Conservation (phyloP, 2,113 vertebrate species). For the Pongo abelii region DNA sequence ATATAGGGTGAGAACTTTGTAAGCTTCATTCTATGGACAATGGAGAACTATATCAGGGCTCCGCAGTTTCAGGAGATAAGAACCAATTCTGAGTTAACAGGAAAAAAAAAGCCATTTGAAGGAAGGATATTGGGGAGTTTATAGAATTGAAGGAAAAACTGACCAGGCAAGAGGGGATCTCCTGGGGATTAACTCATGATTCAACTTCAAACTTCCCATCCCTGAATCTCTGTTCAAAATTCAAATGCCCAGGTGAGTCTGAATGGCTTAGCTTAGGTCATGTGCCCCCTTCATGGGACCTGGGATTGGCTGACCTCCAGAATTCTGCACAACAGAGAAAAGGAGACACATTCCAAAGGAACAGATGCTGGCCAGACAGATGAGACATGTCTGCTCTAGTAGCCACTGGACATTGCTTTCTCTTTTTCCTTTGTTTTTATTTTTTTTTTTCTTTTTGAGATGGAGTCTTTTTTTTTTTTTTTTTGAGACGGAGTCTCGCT, state of each 20-base stretch:
- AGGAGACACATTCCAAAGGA: neutral
- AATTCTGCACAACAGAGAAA: neutral
- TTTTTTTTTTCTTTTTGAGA: too few species aligned
- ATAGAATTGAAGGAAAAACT: conserved; percentile 46
- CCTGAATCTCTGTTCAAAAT: neutral
- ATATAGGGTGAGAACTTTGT: neutral
- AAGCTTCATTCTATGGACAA: neutral
- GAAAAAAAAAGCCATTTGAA: neutral
- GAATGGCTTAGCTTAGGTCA: neutral
- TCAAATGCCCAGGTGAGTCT: neutral
- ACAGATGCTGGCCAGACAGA: neutral
- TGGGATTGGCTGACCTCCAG: neutral
- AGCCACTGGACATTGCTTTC: too few species aligned
- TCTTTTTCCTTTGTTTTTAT: too few species aligned
- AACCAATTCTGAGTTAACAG: conserved; percentile 9
- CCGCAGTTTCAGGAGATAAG: neutral
- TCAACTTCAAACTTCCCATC: neutral
- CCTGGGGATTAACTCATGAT: conserved; percentile 45
- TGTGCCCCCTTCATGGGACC: neutral
- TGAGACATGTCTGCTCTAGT: neutral
- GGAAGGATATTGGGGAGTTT: neutral
- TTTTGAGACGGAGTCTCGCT: too few species aligned
- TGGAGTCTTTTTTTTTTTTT: too few species aligned
- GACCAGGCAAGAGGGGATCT: conserved; percentile 48
- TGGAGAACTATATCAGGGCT: neutral